These are phyloP conservation scores for Hypomecis punctinalis DNA, from an alignment of 2,888 invertebrate species.

Conservation along the genomic window DNA sequence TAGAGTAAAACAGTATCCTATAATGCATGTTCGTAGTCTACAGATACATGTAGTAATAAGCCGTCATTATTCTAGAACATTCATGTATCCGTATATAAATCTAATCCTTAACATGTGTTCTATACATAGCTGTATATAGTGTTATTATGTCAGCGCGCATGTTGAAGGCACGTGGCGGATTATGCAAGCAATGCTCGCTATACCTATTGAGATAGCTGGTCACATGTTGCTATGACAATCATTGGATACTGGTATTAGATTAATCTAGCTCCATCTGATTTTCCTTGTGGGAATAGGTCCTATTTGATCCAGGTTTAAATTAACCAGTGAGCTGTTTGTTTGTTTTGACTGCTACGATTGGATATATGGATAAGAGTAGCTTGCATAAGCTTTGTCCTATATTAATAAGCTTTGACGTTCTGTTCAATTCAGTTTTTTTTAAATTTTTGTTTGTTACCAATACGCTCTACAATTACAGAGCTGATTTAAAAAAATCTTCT, in stretches of 20 bases:
- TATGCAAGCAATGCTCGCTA: constrained; percentile 29
- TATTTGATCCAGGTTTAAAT: background rate
- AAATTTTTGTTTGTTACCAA: too few species aligned
- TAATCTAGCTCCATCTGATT: background rate
- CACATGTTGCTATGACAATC: constrained; percentile 21
- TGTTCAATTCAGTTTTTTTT: too few species aligned
- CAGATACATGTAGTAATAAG: too few species aligned
- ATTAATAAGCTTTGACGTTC: too few species aligned
- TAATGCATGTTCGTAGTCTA: too few species aligned
- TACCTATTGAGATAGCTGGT: constrained; percentile 8
- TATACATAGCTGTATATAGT: constrained; percentile 3
- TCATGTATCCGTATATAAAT: background rate
- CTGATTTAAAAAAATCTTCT: too few species aligned
- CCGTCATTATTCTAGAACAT: background rate
- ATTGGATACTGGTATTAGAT: background rate
- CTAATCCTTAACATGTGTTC: background rate
- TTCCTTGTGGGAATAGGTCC: background rate
- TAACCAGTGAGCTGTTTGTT: too few species aligned
- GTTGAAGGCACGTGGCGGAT: constrained; percentile 35
- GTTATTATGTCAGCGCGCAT: constrained; percentile 29
- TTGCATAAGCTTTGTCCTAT: too few species aligned
- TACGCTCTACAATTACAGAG: too few species aligned
- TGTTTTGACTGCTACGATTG: too few species aligned
- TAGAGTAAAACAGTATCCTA: too few species aligned
- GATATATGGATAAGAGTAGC: too few species aligned